Evolutionary conservation across 2,797 vertebrate species (phyloP), one percentile per base, ranked within the genome.

Genomic region (Clamator glandarius): DNA sequence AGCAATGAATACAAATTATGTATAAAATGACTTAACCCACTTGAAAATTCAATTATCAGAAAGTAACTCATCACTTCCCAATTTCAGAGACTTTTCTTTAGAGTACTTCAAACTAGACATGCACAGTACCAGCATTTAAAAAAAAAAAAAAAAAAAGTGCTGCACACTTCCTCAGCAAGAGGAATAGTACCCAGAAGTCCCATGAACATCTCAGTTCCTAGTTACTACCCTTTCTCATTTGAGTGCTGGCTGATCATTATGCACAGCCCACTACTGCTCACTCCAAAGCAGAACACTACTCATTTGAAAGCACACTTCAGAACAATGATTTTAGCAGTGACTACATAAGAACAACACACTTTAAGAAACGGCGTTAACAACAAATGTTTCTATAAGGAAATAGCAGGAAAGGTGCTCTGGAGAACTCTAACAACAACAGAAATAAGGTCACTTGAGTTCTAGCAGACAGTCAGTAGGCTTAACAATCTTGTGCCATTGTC

Each of bases 251-350:
- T 62, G 48, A 62, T 41, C 24, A 70, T 26, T 8, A 51, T 2
- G n/a, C 50, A 51, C 21, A 57, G 28, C 24, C 20, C n/a, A 8
- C 20, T 12, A 44, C 0, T 4, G 33, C 59, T 85, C 39, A 28
- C 31, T 50, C 21, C 26, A 52, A 76, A 83, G 63, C 39, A 29
- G 24, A 76, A 8, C 46, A 6, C 51, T 41, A 46, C 42, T 57
- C 46, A 52, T 21, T 5, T 36, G 9, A 80, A 83, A 86, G 51
- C 12, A 23, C 6, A 3, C 7, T 29, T 48, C 21, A 73, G 50
- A 75, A 44, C 0, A 0, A 64, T 0, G 21, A 17, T 17, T 33
- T 28, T 25, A 76, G 36, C 23, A 62, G 39, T 12, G 39, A 67
- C 61, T 46, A 36, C 23, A 29, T 21, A 64, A 74, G 33, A 44